Conservation (phyloP, 2,888 invertebrate genomes). For the Ormyrus nitidulus region DNA sequence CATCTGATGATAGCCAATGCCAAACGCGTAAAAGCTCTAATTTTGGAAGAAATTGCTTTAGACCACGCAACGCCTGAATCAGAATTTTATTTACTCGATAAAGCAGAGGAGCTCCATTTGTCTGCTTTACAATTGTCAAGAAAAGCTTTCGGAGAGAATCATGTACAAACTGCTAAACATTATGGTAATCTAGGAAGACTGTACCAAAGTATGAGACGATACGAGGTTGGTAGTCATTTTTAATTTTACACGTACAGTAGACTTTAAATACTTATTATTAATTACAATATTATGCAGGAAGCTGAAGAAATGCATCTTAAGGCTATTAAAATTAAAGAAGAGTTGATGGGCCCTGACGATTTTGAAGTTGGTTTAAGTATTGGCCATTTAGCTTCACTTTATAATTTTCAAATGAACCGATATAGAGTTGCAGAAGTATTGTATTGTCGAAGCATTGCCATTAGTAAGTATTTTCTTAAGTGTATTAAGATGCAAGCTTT, state of each 20-base stretch:
- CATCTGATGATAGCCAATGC: conserved; percentile 92
- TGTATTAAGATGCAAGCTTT: no score
- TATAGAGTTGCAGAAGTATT: conserved; percentile 90
- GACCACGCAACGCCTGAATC: conserved; percentile 84
- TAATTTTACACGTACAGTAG: conserved; percentile 12
- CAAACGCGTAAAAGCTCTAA: conserved; percentile 93
- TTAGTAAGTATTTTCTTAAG: conserved; percentile 80
- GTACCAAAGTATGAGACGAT: conserved; percentile 95
- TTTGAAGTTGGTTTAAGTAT: conserved; percentile 94
- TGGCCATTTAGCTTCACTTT: conserved; percentile 94
- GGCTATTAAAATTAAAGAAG: conserved; percentile 94
- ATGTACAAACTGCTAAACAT: conserved; percentile 96
- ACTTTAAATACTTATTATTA: conserved; percentile 2
- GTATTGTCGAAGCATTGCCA: conserved; percentile 90
- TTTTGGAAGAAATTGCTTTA: conserved; percentile 94
- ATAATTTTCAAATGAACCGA: conserved; percentile 95
- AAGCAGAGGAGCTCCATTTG: conserved; percentile 80
- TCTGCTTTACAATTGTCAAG: conserved; percentile 87
- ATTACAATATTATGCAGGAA: conserved; percentile 77
- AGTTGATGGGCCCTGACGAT: conserved; percentile 89
- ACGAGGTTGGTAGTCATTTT: conserved; percentile 77
- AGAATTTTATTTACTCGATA: conserved; percentile 76
- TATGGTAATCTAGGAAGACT: conserved; percentile 96
- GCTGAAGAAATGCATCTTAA: conserved; percentile 94
- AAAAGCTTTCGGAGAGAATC: conserved; percentile 92